Evolutionary conservation across 1,140 invertebrate species (phyloP).

Genomic region (Caenorhabditis inopinata): DNA sequence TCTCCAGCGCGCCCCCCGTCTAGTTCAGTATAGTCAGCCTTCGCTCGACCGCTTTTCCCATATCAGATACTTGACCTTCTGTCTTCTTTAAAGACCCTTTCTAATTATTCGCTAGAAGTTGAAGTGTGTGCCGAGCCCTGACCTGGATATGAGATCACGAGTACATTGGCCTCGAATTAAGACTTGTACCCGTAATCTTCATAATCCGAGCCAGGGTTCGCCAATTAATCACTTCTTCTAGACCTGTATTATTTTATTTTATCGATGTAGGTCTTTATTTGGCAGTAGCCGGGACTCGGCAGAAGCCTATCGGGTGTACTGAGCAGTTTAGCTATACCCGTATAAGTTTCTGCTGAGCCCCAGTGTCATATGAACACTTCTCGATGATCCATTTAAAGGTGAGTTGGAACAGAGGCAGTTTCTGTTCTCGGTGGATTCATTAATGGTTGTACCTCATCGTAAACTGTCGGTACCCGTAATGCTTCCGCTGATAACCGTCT

Average conservation of each 20-base stretch:
- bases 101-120: background rate
- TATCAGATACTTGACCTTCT: too few relatives aligned
- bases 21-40: too few relatives aligned
- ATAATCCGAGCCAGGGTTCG: background rate
- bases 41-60: background rate
- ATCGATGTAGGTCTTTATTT: background rate
- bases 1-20: background rate
- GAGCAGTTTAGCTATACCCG: background rate
- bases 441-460: background rate
- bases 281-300: constrained; percentile 1
- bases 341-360: constrained; percentile 25
- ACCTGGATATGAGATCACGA: background rate
- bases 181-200: constrained; percentile 10
- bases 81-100: too few relatives aligned
- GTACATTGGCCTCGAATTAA: background rate
- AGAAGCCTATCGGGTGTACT: background rate
- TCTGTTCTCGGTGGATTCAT: constrained; percentile 8
- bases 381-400: background rate
- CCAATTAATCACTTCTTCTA: background rate
- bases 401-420: background rate
- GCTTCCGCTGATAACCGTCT: constrained; percentile 21
- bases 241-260: too few relatives aligned
- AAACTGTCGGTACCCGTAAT: constrained; percentile 15
- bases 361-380: background rate
- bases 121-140: background rate